These are phyloP conservation scores for Pelobates fuscus DNA, from an alignment of 2,113 vertebrate genomes.

Conservation along the genomic window DNA sequence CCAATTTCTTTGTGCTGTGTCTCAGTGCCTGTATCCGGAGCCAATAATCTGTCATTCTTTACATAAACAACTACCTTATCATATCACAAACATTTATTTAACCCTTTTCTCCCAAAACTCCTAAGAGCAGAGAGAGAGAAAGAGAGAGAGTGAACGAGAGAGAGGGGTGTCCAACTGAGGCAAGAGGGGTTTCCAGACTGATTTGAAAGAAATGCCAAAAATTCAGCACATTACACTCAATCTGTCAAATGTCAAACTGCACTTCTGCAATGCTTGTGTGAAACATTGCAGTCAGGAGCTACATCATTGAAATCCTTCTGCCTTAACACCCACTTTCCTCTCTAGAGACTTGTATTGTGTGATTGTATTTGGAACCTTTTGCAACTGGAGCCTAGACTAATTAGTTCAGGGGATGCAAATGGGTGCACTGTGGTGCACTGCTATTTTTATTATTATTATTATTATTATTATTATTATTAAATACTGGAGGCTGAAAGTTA, in stretches of 20 bases:
- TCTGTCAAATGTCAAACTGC: conserved; percentile 74
- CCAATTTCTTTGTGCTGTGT: conserved; percentile 75
- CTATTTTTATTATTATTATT: too few species aligned
- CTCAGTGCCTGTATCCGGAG: conserved; percentile 75
- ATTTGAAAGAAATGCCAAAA: conserved; percentile 76
- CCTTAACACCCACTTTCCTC: conserved; percentile 55
- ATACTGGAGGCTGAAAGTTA: conserved; percentile 60
- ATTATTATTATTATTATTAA: conserved; percentile 57
- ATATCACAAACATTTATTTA: conserved; percentile 99
- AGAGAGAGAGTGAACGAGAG: background rate
- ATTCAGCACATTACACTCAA: conserved; percentile 73
- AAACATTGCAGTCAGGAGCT: conserved; percentile 60
- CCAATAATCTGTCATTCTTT: conserved; percentile 79
- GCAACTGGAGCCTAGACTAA: conserved; percentile 66
- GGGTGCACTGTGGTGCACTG: conserved; percentile 66
- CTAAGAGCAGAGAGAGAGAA: conserved; percentile 74
- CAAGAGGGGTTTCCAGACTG: conserved; percentile 65
- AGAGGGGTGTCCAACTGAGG: conserved; percentile 68
- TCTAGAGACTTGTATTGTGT: conserved; percentile 59
- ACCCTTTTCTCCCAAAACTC: conserved; percentile 87
- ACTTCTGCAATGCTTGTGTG: conserved; percentile 58
- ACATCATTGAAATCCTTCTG: conserved; percentile 58
- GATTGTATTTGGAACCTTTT: conserved; percentile 58
- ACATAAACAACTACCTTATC: conserved; percentile 96
- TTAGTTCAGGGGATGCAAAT: conserved; percentile 57